Conservation (phyloP, 2,888 invertebrate species). For the Anticlea derivata region DNA sequence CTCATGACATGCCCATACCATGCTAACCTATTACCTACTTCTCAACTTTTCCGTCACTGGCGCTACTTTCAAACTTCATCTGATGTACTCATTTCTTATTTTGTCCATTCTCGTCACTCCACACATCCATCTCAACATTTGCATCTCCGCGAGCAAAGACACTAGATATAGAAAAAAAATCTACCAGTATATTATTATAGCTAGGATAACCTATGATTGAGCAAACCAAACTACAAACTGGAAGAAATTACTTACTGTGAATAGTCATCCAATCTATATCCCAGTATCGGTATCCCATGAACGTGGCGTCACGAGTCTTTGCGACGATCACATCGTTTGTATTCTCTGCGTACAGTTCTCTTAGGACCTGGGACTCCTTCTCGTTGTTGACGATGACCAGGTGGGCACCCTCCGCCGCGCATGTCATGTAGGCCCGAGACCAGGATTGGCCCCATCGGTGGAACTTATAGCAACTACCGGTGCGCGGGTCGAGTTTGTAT, state of each 20-base stretch:
- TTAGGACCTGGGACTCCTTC: constrained; percentile 40
- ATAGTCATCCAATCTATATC: constrained; percentile 44
- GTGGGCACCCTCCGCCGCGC: constrained; percentile 55
- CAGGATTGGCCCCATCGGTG: constrained; percentile 48
- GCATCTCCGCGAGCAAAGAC: no score
- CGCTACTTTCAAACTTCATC: no score
- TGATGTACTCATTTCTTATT: no score
- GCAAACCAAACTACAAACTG: no score
- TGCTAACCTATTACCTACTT: no score
- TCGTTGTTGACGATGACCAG: constrained; percentile 55
- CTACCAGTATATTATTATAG: no score
- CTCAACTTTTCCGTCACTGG: no score
- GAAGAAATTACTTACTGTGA: constrained; percentile 45
- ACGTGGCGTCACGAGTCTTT: constrained; percentile 13
- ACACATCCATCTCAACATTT: no score
- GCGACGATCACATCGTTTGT: constrained; percentile 29
- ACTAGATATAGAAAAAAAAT: no score
- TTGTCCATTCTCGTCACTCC: no score
- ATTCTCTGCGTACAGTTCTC: constrained; percentile 39
- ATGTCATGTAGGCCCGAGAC: constrained; percentile 52
- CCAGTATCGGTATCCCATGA: not conserved
- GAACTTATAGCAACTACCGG: constrained; percentile 60
- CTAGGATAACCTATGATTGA: no score
- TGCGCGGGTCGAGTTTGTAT: constrained; percentile 39
- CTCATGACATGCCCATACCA: no score